Percentiles rank a stretch among this genome's conserved stretches.
Evolutionary conservation across 2,888 invertebrate species (phyloP).

Genomic region (Metacarcinus magister): DNA sequence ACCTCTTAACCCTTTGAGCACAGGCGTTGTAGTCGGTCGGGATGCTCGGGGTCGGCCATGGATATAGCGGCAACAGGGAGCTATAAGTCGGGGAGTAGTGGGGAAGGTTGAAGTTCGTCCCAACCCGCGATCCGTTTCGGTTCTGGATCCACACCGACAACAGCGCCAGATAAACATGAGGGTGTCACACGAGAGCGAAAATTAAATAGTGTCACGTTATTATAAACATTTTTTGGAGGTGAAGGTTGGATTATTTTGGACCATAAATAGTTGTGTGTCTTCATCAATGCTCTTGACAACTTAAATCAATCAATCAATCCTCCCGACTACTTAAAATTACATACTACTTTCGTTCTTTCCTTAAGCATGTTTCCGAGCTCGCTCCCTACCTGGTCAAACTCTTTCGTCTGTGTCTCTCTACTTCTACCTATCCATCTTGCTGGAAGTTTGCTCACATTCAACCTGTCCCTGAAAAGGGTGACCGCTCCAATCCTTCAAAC

Average conservation of each 20-base stretch:
- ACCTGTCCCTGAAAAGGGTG: too few species aligned
- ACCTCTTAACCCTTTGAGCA: conserved; percentile 72
- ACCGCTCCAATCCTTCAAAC: too few species aligned
- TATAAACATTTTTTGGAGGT: not conserved
- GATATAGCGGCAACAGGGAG: conserved; percentile 23
- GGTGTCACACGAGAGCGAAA: not conserved
- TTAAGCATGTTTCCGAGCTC: too few species aligned
- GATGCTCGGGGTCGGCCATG: conserved; percentile 6
- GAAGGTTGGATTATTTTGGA: not conserved
- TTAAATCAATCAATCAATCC: too few species aligned
- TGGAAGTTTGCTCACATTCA: too few species aligned
- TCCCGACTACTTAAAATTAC: too few species aligned
- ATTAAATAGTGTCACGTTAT: not conserved
- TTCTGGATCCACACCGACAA: conserved; percentile 37
- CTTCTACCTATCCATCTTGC: too few species aligned
- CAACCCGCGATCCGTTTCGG: conserved; percentile 62
- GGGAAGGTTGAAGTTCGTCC: not conserved
- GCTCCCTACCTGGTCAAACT: too few species aligned
- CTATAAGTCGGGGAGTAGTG: not conserved
- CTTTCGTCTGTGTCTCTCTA: too few species aligned
- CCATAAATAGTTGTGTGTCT: not conserved
- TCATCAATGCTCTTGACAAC: too few species aligned
- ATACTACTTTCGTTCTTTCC: too few species aligned
- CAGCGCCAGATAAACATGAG: not conserved
- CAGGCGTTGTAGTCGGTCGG: conserved; percentile 34